A percentile compares a stretch with the other conserved stretches of the same genome.
These are phyloP conservation scores for Junco hyemalis DNA, from an alignment of 2,113 vertebrate genomes.

Conservation along the genomic window DNA sequence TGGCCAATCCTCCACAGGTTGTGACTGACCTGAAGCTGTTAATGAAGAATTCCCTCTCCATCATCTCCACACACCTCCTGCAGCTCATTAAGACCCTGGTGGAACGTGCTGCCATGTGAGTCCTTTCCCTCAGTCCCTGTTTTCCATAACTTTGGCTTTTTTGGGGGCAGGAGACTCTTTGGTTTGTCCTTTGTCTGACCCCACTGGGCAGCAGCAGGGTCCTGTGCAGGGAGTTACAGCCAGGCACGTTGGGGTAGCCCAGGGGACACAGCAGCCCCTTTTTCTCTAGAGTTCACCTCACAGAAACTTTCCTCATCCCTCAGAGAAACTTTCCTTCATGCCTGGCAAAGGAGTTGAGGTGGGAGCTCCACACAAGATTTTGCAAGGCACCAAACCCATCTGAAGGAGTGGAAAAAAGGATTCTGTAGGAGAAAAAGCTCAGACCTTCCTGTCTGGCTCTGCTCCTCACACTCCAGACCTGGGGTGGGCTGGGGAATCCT, in stretches of 20 bases:
- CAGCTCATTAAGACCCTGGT: slow-evolving; percentile 87
- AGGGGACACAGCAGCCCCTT: neutral
- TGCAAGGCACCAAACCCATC: neutral
- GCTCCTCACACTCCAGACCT: neutral
- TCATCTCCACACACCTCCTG: slow-evolving; percentile 71
- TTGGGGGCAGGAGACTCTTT: neutral
- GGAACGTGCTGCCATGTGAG: slow-evolving; percentile 90
- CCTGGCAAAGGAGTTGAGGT: neutral
- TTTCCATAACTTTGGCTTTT: rapidly evolving
- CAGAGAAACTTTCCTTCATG: neutral
- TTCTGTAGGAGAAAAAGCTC: neutral
- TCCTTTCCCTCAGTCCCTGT: neutral
- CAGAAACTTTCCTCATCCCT: neutral
- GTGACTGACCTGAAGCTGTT: slow-evolving; percentile 93
- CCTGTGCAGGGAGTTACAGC: neutral
- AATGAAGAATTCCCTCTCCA: slow-evolving; percentile 81
- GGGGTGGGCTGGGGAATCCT: neutral
- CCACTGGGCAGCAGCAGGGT: neutral
- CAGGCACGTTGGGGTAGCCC: neutral
- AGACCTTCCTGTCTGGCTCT: neutral
- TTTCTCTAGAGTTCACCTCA: neutral
- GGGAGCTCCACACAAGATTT: neutral
- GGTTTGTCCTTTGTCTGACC: neutral
- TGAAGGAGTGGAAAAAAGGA: too few relatives aligned
- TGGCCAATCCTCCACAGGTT: slow-evolving; percentile 68